Conservation (phyloP, 2,113 vertebrate genomes). For the Xenopus borealis region DNA sequence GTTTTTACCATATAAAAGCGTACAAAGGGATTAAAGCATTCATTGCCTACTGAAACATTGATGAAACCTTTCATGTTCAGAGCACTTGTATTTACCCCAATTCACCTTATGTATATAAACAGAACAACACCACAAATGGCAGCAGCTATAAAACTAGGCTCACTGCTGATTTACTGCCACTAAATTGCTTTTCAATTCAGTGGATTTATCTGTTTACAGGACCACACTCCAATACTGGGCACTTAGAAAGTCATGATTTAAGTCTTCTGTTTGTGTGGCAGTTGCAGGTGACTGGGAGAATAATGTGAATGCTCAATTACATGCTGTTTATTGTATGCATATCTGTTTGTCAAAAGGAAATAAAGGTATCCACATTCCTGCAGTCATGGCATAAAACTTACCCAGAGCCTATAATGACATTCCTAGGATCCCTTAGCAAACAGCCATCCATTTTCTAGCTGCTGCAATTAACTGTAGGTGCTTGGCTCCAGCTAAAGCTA, state of each 20-base stretch:
- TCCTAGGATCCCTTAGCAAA: slow-evolving; percentile 16
- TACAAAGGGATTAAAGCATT: not conserved
- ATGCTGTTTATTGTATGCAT: slow-evolving; percentile 36
- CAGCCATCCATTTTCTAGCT: slow-evolving; percentile 15
- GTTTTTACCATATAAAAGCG: not conserved
- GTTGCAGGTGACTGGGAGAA: slow-evolving; percentile 28
- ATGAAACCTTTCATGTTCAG: not conserved
- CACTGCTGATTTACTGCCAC: no score
- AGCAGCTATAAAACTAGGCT: no score
- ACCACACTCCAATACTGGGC: slow-evolving; percentile 11
- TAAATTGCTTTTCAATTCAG: not conserved
- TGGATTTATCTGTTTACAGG: slow-evolving; percentile 2
- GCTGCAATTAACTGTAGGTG: slow-evolving; percentile 22
- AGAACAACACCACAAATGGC: not conserved
- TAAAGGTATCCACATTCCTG: slow-evolving; percentile 3
- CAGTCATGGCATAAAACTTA: not conserved
- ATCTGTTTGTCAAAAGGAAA: slow-evolving; percentile 17
- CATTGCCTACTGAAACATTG: slow-evolving; percentile 12
- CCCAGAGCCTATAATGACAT: slow-evolving; percentile 17
- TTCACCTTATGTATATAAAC: not conserved
- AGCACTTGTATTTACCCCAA: no score
- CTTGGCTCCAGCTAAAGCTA: slow-evolving; percentile 1
- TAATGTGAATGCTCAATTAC: slow-evolving; percentile 30
- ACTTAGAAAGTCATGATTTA: slow-evolving; percentile 36
- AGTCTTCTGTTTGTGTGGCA: slow-evolving; percentile 13